Evolutionary conservation across 1,140 invertebrate species (phyloP), one percentile per base, ranked within the genome.

Genomic region (Pseudomyrmex pallidus): DNA sequence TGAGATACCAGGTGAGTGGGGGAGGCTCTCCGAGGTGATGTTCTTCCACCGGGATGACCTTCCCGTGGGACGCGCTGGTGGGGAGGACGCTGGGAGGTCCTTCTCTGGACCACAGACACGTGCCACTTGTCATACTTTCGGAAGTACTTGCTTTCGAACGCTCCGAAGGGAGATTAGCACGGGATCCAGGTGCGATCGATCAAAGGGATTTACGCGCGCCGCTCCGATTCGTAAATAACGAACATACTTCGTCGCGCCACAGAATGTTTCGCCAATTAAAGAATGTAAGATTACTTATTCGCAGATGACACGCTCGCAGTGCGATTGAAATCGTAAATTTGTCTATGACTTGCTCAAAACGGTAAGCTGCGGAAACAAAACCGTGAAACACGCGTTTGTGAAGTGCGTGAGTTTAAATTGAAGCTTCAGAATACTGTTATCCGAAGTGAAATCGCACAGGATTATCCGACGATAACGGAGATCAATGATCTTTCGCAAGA

Each of bases 41-140:
- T 84, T 89, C 67, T 68, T 84, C 80, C 83, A 84, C 62, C 59
- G 48, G 85, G 87, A 90, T 85, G 89, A 89, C 82, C 87, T 88
- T 90, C 84, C 82, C 73, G 72, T 67, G 2, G 67, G 72, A 84
- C 52, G 56, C 1, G 35, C 7, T 35, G 35, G 35, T 66, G n/a
- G 85, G 62, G 90, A 77, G 87, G 86, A 88, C 86, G 84, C 64
- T 82, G 67, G 90, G 89, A 90, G 89, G 87, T 89, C 84, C 89
- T 83, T 88, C 85, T 89, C 87, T 85, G 89, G 89, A 90, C 89
- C 89, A 83, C 85, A 63, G 90, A 87, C 90, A 90, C 90, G 90
- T 90, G 90, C 90, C 87, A 90, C 90, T 88, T 90, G 89, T 90
- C 90, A 90, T 90, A 90, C 86, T 89, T 90, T 89, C 85, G 74